Evolutionary conservation across 1,140 invertebrate genomes (phyloP), one percentile per base, ranked within the genome.

Genomic region (Drosophila rhopaloa): DNA sequence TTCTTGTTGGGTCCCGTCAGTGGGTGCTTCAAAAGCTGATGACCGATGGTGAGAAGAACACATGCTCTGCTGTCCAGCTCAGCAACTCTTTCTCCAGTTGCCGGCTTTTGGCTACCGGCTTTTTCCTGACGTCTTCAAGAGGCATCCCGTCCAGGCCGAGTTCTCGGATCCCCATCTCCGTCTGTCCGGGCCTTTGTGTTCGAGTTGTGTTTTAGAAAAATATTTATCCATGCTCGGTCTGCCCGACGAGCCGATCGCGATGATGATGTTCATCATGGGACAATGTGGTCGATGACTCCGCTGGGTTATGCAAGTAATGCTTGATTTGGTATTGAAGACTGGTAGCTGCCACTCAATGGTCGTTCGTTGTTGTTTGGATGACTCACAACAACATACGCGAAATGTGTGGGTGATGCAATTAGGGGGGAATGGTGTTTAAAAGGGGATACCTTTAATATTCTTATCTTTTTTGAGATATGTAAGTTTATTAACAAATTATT

Each of bases 241-340:
- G 66, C 41, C 8, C 35, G 8, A 14, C 38, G 10, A 68, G 58
- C 35, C 56, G 70, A 62, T 81, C 61, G 56, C 61, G 48, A 80
- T 66, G 66, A 74, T 79, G 73, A 59, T 56, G 68, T 72, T 72
- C 68, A 71, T 70, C 19, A 56, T 48, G 65, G 66, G 50, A 71
- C 68, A 72, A 58, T 72, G 66, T 82, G 81, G 81, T 85, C 81
- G 81, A 85, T 86, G 82, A 84, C 81, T 78, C 44, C 67, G 65
- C 55, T 70, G 84, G 76, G 83, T 88, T 88, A 88, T 88, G 84
- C 84, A 89, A 88, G 84, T 88, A 88, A 88, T 88, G 84, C 84
- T 88, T 89, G 84, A 88, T 88, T 88, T 88, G 84, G 80, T 89
- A 89, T 88, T 80, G 84, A 88, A 88, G 73, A 88, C 84, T 89